phyloP scores from a whole-genome alignment of 2,797 vertebrate species.

The Alcedo atthis region DNA sequence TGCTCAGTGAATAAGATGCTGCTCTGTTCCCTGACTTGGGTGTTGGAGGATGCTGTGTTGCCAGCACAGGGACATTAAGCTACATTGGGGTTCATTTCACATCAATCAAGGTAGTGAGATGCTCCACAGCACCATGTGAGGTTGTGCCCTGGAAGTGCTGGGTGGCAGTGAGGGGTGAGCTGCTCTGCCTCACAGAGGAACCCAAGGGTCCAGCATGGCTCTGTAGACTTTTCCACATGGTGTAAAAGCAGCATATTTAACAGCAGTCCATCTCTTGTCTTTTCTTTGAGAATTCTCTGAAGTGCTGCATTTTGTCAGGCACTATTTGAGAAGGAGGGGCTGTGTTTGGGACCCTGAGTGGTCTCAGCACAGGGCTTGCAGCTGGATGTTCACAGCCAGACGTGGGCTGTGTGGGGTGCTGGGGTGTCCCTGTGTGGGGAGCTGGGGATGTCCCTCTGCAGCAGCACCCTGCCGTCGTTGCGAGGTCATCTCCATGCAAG shows the following conservation, averaged over 20 bases:
- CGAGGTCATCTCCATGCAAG: background rate
- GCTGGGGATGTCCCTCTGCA: background rate
- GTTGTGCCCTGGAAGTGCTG: background rate
- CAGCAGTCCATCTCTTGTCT: background rate
- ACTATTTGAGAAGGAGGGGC: background rate
- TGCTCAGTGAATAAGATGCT: background rate
- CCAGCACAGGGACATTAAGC: background rate
- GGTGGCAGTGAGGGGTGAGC: background rate
- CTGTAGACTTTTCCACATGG: background rate
- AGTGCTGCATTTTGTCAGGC: background rate
- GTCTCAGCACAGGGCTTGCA: background rate
- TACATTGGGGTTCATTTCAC: background rate
- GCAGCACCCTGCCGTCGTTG: background rate
- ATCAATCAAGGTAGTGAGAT: background rate
- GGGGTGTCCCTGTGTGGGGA: background rate
- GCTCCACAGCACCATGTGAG: background rate
- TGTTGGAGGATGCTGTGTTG: background rate
- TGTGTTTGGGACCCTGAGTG: background rate
- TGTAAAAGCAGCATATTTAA: background rate
- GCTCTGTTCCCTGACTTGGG: background rate
- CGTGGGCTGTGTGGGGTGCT: background rate
- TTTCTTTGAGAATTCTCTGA: background rate
- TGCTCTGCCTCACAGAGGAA: background rate
- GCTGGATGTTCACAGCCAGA: background rate
- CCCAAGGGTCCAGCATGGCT: fast-evolving